Evolutionary conservation across 2,113 vertebrate genomes (phyloP), one percentile per base, ranked within the genome.

Genomic region (Nematolebias whitei): DNA sequence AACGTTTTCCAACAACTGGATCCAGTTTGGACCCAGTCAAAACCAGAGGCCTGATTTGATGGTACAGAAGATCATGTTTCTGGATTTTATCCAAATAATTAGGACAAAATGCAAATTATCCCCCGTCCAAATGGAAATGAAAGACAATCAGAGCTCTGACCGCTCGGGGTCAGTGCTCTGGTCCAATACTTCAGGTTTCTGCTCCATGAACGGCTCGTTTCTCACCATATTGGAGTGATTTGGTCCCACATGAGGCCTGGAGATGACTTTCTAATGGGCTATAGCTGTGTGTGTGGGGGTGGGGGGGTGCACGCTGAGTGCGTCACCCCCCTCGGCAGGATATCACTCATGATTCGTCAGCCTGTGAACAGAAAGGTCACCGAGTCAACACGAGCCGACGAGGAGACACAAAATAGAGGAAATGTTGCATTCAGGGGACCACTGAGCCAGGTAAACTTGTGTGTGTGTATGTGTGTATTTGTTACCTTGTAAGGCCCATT

Each of bases 341-440:
- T 14, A 66, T 65, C 40, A 9, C 14, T 71, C 73, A 74, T 72
- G 67, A 80, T 74, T 26, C 16, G 51, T 83, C 69, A 60, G 73
- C 23, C 38, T 82, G 78, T 14, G 14, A 6, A 65, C 68, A 52
- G 64, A 86, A 70, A 79, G 80, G 79, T 85, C 78, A 76, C 56
- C 6, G 56, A 1, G 48, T 76, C 74, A 83, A 81, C 69, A 43
- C 29, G 2, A 14, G 62, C 48, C 50, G 14, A n/a, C 58, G 78
- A 73, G 69, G 84, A 85, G 64, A 58, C 82, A 87, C 80, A 71
- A 57, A 61, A 71, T 49, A 52, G 78, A 85, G 80, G 64, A 80
- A 87, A 85, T 87, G 87, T 84, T 64, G 74, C 71, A 2, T 82
- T 74, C 49, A 49, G 74, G 54, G 73, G 55, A 39, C 72, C 59